A percentile compares a stretch with the other conserved stretches of the same genome.
These are phyloP conservation scores for Tyrophagus putrescentiae DNA, from an alignment of 1,140 invertebrate species.

Conservation along the genomic window DNA sequence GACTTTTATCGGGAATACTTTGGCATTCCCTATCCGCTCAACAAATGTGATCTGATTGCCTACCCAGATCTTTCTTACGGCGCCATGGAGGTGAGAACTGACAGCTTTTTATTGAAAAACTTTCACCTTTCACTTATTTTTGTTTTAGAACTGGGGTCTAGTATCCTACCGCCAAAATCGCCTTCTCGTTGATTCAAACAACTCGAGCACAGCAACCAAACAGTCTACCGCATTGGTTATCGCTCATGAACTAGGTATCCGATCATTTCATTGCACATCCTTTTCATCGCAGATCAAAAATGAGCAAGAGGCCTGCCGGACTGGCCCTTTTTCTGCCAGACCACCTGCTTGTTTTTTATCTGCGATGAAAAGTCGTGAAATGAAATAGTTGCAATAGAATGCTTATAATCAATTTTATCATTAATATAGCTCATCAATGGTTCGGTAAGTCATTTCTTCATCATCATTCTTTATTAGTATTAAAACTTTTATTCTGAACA, in stretches of 20 bases:
- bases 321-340: too few relatives aligned
- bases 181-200: slow-evolving; percentile 50
- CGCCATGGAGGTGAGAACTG: slow-evolving; percentile 6
- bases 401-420: too few relatives aligned
- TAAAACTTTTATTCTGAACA: too few relatives aligned
- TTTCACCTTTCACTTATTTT: slow-evolving; percentile 67
- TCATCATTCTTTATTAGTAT: too few relatives aligned
- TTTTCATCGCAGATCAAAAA: too few relatives aligned
- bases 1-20: slow-evolving; percentile 28
- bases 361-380: too few relatives aligned
- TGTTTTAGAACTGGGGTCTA: slow-evolving; percentile 85
- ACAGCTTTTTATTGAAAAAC: background rate
- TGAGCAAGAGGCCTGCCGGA: too few relatives aligned
- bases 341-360: too few relatives aligned
- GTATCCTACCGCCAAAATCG: slow-evolving; percentile 62
- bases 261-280: too few relatives aligned
- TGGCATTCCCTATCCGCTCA: slow-evolving; percentile 73
- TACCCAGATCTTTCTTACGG: slow-evolving; percentile 57
- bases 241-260: slow-evolving; percentile 68
- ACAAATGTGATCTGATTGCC: slow-evolving; percentile 88
- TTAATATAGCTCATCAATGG: slow-evolving; percentile 60
- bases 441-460: too few relatives aligned
- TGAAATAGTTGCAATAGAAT: too few relatives aligned
- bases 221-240: slow-evolving; percentile 57
- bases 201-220: slow-evolving; percentile 51